phyloP scores from a whole-genome alignment of 2,888 invertebrate genomes.

The Drosophila yooni region DNA sequence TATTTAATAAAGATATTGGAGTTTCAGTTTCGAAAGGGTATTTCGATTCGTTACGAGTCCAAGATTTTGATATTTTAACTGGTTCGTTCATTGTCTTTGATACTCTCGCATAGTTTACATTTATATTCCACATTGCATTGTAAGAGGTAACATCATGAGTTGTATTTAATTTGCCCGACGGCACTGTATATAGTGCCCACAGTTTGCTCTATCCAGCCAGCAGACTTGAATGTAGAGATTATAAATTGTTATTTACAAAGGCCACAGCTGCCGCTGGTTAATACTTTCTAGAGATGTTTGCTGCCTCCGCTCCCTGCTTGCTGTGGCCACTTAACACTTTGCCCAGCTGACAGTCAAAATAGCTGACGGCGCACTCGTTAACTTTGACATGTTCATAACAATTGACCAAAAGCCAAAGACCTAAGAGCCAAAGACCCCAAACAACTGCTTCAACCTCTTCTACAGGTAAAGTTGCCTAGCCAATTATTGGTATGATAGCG shows the following conservation, averaged over 20 bases:
- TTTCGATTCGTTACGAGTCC: neutral
- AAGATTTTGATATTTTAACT: neutral
- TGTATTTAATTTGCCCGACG: neutral
- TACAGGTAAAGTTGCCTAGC: conserved; percentile 26
- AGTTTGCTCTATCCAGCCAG: neutral
- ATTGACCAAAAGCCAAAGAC: conserved; percentile 60
- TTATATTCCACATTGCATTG: neutral
- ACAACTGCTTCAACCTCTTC: neutral
- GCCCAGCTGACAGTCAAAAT: conserved; percentile 70
- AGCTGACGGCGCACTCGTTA: conserved; percentile 62
- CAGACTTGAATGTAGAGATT: conserved; percentile 10
- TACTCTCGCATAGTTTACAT: neutral
- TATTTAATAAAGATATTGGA: neutral
- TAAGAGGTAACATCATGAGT: neutral
- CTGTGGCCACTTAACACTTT: conserved; percentile 68
- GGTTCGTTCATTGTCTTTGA: neutral
- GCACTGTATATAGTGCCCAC: neutral
- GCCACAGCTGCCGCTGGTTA: conserved; percentile 25
- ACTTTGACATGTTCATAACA: conserved; percentile 80
- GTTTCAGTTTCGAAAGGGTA: neutral
- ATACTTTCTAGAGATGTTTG: conserved; percentile 49
- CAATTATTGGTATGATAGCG: conserved; percentile 69
- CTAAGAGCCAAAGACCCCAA: conserved; percentile 1
- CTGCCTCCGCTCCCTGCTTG: conserved; percentile 12
- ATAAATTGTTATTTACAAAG: conserved; percentile 56